Base-by-base conservation (phyloP, 2,797 vertebrate species). In the Tarsius wallacei region DNA sequence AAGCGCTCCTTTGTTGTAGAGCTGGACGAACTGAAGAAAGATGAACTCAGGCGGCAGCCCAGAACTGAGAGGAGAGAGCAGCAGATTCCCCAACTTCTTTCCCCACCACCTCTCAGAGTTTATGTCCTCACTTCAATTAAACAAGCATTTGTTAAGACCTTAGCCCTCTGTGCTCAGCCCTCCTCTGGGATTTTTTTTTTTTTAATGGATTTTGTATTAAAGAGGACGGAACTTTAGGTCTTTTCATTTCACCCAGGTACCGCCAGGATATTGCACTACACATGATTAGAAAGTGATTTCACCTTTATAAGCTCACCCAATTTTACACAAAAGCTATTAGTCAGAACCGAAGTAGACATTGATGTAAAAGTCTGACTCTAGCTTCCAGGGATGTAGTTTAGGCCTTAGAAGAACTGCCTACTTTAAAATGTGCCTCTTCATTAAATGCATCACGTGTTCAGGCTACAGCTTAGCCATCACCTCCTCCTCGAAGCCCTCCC, bases 1-100 rank as follows among this genome's bases (percentile, higher is more conserved):
- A 97, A 96, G 97, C 92, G 5, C 33, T 96, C 95, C 70, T 90
- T 92, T 96, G 96, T 96, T 95, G 73, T 68, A 61, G 64, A 78
- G 63, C 81, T 42, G 93, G 83, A 98, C 28, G 5, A 78, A 66
- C 24, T 31, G 59, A 15, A 85, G 53, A 97, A 96, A 82, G 87
- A 84, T 73, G 87, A 91, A 19, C 81, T 93, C 2, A 0, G 87
- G 61, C 93, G 22, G 17, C 33, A 80, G 57, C 24, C 95, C 74
- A 21, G 81, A 19, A 77, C 86, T 68, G 55, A 83, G 90, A 68
- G 49, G 71, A 78, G 76, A 77, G 47, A 73, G 71, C 63, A 64
- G 63, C 42, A 53, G 87, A 94, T 77, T 82, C 94, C 59, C 66
- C 71, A 22, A 15, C 28, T 66, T 66, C 88, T 94, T 68, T 92